Conservation (phyloP, 2,113 vertebrate species). For the Geococcyx californianus region DNA sequence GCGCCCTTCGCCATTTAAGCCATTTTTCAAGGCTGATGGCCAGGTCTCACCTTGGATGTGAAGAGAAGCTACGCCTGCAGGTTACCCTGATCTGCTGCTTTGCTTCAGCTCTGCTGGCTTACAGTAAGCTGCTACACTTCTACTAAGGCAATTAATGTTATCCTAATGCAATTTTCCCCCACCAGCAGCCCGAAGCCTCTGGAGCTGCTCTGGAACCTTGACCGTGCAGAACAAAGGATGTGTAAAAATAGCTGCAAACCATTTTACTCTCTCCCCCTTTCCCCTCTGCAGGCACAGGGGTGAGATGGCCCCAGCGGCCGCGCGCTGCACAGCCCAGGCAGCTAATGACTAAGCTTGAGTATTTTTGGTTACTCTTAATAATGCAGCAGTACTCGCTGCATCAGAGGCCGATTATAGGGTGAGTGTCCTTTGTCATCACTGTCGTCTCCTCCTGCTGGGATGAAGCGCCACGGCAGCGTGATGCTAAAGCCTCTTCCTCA, state of each 20-base stretch:
- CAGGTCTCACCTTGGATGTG: background rate
- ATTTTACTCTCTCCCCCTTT: background rate
- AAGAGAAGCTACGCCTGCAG: fast-evolving
- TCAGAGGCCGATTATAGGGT: background rate
- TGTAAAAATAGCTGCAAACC: background rate
- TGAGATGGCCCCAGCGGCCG: fast-evolving
- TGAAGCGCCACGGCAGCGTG: fast-evolving
- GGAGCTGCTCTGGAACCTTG: fast-evolving
- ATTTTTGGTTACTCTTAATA: constrained; percentile 17
- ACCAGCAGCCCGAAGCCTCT: background rate
- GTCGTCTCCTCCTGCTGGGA: fast-evolving
- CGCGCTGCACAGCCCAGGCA: fast-evolving
- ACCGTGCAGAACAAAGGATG: fast-evolving
- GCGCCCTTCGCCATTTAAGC: background rate
- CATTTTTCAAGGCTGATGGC: background rate
- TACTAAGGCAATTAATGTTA: background rate
- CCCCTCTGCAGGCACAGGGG: background rate
- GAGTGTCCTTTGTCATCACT: background rate
- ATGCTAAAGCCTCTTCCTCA: background rate
- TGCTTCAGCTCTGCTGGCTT: background rate
- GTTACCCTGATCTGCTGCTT: background rate
- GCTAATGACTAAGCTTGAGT: background rate
- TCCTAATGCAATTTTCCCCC: background rate
- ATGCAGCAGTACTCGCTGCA: background rate
- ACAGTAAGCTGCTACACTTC: background rate